Percentiles rank a stretch among this genome's conserved stretches.
Conservation (phyloP, 2,113 vertebrate species). For the Bostrychus sinensis region DNA sequence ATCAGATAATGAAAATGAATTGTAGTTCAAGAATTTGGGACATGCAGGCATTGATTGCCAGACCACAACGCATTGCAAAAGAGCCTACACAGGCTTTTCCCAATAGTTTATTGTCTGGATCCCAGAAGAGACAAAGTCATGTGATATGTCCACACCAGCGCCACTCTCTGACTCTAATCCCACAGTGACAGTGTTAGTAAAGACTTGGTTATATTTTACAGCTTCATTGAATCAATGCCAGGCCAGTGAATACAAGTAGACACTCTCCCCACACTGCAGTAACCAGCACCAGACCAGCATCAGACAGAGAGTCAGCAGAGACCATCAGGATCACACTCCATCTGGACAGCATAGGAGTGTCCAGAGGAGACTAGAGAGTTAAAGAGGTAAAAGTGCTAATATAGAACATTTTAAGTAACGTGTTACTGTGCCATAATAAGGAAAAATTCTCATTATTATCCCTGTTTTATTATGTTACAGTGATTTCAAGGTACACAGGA, state of each 20-base stretch:
- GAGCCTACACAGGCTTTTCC: neutral
- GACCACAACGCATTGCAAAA: no score
- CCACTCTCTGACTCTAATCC: conserved; percentile 30
- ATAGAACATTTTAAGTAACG: no score
- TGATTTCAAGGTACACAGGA: no score
- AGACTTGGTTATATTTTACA: conserved; percentile 7
- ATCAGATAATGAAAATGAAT: conserved; percentile 3
- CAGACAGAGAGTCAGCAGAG: neutral
- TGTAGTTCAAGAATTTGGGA: no score
- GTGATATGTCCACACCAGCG: conserved; percentile 16
- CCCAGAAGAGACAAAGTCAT: conserved; percentile 16
- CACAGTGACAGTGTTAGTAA: no score
- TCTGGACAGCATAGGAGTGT: neutral
- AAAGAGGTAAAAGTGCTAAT: no score
- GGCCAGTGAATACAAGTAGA: conserved; percentile 41
- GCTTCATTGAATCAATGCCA: conserved; percentile 5
- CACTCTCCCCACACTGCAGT: conserved; percentile 9
- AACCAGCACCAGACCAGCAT: conserved; percentile 8
- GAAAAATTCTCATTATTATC: no score
- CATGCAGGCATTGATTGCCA: no score
- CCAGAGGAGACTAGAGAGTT: no score
- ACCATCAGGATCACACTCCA: conserved; percentile 3
- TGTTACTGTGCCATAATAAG: no score
- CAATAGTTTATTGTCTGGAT: conserved; percentile 15
- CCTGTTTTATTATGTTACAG: no score